A percentile compares a stretch with the other conserved stretches of the same genome.
Evolutionary conservation across 92 coral and sea anemone genomes (phyloP).

Genomic region (Micromussa lordhowensis): DNA sequence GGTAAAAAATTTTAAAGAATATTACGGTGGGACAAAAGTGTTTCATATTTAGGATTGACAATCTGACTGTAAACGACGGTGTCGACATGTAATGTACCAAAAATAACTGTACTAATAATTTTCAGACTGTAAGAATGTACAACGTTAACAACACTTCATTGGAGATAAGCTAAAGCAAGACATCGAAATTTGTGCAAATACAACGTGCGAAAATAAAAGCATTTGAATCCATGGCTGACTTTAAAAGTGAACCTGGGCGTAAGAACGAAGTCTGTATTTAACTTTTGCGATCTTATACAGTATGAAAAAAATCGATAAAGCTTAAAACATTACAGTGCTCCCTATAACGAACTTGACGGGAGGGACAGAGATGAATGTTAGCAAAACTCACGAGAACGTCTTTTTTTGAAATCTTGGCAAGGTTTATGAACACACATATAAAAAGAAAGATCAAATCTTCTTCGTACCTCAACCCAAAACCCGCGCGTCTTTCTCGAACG

Average conservation of each 20-base stretch:
- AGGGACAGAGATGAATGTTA: too few relatives aligned
- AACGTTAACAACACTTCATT: not conserved
- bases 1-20: not conserved
- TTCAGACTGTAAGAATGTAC: not conserved
- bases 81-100: not conserved
- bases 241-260: not conserved
- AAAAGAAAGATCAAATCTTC: not conserved
- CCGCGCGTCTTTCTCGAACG: not conserved
- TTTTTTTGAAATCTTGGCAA: not conserved
- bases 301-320: not conserved
- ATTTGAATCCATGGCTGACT: not conserved
- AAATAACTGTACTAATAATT: too few relatives aligned
- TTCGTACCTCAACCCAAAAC: not conserved
- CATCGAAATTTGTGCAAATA: not conserved
- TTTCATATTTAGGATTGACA: not conserved
- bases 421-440: not conserved
- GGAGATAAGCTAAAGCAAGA: not conserved
- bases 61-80: not conserved
- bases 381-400: not conserved
- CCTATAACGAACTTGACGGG: not conserved
- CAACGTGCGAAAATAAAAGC: not conserved
- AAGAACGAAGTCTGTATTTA: not conserved
- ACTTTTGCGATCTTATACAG: not conserved
- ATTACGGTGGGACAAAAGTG: not conserved
- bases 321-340: not conserved